A percentile compares a stretch with the other conserved stretches of the same genome.
Conservation (phyloP, 2,113 vertebrate genomes). For the Megalops atlanticus region DNA sequence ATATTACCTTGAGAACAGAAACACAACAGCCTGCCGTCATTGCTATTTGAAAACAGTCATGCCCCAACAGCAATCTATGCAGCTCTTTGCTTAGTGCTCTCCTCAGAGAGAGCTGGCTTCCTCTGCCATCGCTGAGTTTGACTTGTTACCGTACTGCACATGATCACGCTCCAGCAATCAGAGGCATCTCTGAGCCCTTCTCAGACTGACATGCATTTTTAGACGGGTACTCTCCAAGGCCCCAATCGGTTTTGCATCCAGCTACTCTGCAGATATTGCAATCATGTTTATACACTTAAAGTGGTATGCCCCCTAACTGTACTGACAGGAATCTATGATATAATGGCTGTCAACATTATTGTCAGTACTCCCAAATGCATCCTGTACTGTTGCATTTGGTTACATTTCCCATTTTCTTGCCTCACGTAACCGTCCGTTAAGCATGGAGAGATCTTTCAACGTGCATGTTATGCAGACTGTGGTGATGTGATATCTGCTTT, state of each 20-base stretch:
- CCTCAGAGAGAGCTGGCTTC: conserved; percentile 19
- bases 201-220: conserved; percentile 26
- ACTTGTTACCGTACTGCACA: conserved; percentile 17
- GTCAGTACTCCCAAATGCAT: conserved; percentile 12
- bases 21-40: not conserved
- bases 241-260: conserved; percentile 32
- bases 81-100: conserved; percentile 18
- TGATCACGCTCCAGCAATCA: conserved; percentile 32
- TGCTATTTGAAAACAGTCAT: conserved; percentile 16
- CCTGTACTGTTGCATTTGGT: conserved; percentile 15
- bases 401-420: not conserved
- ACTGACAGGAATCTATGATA: conserved; percentile 18
- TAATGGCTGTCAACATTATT: conserved; percentile 23
- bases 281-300: conserved; percentile 31
- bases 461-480: not conserved
- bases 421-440: conserved; percentile 12
- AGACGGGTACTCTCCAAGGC: conserved; percentile 35
- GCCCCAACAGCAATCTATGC: conserved; percentile 21
- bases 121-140: not conserved
- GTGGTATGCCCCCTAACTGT: conserved; percentile 21
- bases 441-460: not conserved
- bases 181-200: conserved; percentile 24
- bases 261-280: conserved; percentile 22
- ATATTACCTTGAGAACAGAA: no score
- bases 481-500: conserved; percentile 9